phyloP scores from a whole-genome alignment of 2,888 invertebrate genomes.

The Acleris cristana region DNA sequence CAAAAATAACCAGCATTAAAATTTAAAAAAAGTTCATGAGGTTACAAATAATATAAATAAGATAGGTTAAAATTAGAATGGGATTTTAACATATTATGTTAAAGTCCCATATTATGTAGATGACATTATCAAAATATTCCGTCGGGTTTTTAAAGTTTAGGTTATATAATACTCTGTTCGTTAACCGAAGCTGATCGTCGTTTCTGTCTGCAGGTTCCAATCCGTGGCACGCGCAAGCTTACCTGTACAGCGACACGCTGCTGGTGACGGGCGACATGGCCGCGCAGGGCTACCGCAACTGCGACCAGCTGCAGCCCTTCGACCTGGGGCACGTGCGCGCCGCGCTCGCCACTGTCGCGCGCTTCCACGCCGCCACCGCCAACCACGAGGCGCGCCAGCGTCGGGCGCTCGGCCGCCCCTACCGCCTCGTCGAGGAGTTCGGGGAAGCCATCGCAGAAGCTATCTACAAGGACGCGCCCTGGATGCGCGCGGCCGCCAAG shows the following conservation, averaged over 20 bases:
- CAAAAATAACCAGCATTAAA: too few species aligned
- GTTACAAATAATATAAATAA: too few species aligned
- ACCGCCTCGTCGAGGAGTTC: constrained; percentile 53
- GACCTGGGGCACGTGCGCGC: constrained; percentile 58
- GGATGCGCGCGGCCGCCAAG: too few species aligned
- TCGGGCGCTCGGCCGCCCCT: constrained; percentile 41
- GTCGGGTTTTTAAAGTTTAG: too few species aligned
- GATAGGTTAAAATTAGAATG: too few species aligned
- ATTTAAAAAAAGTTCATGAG: too few species aligned
- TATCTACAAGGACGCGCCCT: constrained; percentile 22
- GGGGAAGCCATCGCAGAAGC: constrained; percentile 54
- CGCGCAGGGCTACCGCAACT: constrained; percentile 55
- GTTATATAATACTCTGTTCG: too few species aligned
- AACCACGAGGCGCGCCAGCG: constrained; percentile 58
- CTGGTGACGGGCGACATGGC: constrained; percentile 71
- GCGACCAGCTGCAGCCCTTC: constrained; percentile 49
- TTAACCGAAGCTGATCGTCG: too few species aligned
- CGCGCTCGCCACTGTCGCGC: constrained; percentile 55
- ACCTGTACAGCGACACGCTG: constrained; percentile 57
- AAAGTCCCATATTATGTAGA: too few species aligned
- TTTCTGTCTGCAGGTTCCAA: constrained; percentile 49
- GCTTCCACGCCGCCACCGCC: constrained; percentile 67
- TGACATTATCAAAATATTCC: too few species aligned
- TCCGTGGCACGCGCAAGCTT: constrained; percentile 61
- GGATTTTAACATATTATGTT: too few species aligned